Conservation (phyloP, 1,140 invertebrate species). For the Lepidurus packardi region DNA sequence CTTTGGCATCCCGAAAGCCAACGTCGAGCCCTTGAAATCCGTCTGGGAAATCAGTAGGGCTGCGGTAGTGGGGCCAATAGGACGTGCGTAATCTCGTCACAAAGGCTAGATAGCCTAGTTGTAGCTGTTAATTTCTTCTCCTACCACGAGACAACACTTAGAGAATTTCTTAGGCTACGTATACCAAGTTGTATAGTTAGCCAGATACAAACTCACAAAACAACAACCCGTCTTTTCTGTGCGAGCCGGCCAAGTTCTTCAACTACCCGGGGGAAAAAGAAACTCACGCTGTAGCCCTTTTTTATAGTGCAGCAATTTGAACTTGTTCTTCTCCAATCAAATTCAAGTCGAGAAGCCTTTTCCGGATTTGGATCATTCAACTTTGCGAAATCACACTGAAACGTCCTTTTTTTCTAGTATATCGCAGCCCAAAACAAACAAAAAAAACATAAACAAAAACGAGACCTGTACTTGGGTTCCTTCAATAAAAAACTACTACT, state of each 20-base stretch:
- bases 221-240: no score
- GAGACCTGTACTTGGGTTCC: no score
- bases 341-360: not conserved
- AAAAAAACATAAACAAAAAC: not conserved
- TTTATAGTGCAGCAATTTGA: not conserved
- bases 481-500: not conserved
- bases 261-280: no score
- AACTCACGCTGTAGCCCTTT: not conserved
- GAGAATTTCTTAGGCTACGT: no score
- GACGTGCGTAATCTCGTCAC: constrained; percentile 14
- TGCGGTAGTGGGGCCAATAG: constrained; percentile 20
- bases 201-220: no score
- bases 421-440: not conserved
- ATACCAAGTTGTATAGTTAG: no score
- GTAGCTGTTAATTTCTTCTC: constrained; percentile 11
- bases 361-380: constrained; percentile 14
- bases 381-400: not conserved
- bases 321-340: not conserved
- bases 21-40: not conserved
- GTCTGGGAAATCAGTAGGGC: not conserved
- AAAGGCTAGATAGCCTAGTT: constrained; percentile 13
- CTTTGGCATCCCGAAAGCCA: not conserved
- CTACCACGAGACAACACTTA: no score
- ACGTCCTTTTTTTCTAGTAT: not conserved
- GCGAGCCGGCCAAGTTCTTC: no score